Conservation (phyloP, 2,113 vertebrate genomes). For the Bufo bufo region DNA sequence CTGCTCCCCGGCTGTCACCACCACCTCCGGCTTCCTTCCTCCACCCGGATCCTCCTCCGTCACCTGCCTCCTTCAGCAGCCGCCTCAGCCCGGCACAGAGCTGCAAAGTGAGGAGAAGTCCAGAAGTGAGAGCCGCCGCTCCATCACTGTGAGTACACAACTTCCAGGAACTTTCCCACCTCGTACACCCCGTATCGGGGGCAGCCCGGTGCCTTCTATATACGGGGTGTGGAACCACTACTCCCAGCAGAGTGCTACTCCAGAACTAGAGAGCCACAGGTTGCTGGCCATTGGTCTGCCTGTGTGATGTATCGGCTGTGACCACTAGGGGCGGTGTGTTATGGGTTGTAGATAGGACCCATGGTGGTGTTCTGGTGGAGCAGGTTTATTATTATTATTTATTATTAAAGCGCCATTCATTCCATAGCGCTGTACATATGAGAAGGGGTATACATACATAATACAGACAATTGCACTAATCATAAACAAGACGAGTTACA, state of each 20-base stretch:
- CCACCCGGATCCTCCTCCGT: neutral
- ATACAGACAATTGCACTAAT: too few relatives aligned
- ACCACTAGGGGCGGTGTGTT: neutral
- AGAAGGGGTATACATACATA: too few relatives aligned
- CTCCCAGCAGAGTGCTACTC: neutral
- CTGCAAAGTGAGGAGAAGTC: conserved; percentile 59
- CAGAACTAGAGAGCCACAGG: neutral
- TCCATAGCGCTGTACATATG: too few relatives aligned
- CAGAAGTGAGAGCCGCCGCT: conserved; percentile 4
- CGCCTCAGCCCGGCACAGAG: conserved; percentile 57
- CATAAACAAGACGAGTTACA: too few relatives aligned
- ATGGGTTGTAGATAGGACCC: neutral
- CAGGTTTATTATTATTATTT: too few relatives aligned
- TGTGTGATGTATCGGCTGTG: neutral
- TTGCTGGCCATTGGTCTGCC: neutral
- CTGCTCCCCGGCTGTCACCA: neutral
- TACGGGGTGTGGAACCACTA: neutral
- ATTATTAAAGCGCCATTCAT: too few relatives aligned
- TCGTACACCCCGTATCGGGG: neutral
- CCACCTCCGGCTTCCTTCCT: neutral
- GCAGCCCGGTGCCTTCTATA: too few relatives aligned
- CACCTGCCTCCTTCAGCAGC: conserved; percentile 1
- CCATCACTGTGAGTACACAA: conserved; percentile 48
- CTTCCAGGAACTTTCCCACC: conserved; percentile 12
- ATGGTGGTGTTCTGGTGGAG: too few relatives aligned